Conservation (phyloP, 2,113 vertebrate genomes). For the Brachyhypopomus occidentalis region DNA sequence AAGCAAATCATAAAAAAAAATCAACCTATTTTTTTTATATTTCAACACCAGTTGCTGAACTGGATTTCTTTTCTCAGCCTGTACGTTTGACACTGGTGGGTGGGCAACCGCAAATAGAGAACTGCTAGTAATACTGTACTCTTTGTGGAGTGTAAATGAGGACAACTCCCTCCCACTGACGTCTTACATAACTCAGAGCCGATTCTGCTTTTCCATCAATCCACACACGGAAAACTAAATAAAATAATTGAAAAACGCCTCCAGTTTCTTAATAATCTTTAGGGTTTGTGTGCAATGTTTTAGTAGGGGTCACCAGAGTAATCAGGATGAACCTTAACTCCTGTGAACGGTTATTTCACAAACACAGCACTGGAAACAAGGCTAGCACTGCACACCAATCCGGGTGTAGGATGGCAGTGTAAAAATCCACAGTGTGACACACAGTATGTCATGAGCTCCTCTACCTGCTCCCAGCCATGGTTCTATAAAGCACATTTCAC, state of each 20-base stretch:
- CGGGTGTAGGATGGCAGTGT: slow-evolving; percentile 25
- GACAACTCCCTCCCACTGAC: neutral
- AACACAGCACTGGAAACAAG: no score
- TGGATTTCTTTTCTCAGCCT: neutral
- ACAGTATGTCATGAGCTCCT: neutral
- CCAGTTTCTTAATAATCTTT: neutral
- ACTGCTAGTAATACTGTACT: neutral
- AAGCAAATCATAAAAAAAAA: neutral
- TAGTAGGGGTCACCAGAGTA: neutral
- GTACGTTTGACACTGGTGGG: neutral
- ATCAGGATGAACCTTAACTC: neutral
- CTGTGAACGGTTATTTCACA: no score
- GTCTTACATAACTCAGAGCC: neutral
- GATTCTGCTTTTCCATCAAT: neutral
- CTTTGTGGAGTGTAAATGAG: slow-evolving; percentile 13
- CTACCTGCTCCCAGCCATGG: slow-evolving; percentile 13
- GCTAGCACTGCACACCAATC: neutral
- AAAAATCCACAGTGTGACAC: slow-evolving; percentile 26
- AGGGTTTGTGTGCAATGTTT: neutral
- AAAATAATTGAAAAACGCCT: neutral
- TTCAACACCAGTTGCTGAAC: neutral
- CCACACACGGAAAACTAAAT: neutral
- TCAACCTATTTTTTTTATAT: neutral
- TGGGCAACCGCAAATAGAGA: neutral
- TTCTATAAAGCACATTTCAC: slow-evolving; percentile 31